Conservation (phyloP, 35 echinoderm and acorn worm species). For the Hemicentrotus pulcherrimus region DNA sequence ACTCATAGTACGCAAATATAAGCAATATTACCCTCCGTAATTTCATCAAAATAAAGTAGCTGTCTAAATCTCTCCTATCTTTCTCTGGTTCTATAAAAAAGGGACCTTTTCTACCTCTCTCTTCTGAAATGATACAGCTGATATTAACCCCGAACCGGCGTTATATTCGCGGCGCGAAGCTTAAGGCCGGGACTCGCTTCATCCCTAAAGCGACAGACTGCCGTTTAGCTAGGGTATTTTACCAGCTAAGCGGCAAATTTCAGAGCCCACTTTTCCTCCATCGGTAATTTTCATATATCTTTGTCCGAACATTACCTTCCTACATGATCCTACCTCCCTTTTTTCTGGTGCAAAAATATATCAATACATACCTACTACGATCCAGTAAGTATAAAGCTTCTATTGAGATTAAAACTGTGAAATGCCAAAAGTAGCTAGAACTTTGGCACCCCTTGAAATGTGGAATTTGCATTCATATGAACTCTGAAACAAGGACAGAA, state of each 20-base stretch:
- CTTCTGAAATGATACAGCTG: not conserved
- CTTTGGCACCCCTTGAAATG: not conserved
- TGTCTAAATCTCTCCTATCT: conserved; percentile 31
- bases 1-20: conserved; percentile 39
- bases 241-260: conserved; percentile 29
- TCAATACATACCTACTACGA: not conserved
- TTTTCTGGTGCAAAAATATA: not conserved
- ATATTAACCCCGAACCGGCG: conserved; percentile 4
- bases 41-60: conserved; percentile 31
- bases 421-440: conserved; percentile 32
- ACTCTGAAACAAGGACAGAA: not conserved
- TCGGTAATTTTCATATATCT: conserved; percentile 34
- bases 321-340: not conserved
- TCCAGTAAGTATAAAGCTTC: not conserved
- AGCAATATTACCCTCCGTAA: conserved; percentile 40
- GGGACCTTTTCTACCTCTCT: not conserved
- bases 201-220: conserved; percentile 19
- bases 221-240: conserved; percentile 10
- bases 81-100: not conserved
- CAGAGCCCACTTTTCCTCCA: conserved; percentile 24
- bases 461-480: not conserved
- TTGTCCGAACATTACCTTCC: not conserved
- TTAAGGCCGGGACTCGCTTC: not conserved
- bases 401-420: not conserved
- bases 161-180: conserved; percentile 13